Conservation (phyloP, 2,797 vertebrate genomes). For the Poeciliopsis turneri region DNA sequence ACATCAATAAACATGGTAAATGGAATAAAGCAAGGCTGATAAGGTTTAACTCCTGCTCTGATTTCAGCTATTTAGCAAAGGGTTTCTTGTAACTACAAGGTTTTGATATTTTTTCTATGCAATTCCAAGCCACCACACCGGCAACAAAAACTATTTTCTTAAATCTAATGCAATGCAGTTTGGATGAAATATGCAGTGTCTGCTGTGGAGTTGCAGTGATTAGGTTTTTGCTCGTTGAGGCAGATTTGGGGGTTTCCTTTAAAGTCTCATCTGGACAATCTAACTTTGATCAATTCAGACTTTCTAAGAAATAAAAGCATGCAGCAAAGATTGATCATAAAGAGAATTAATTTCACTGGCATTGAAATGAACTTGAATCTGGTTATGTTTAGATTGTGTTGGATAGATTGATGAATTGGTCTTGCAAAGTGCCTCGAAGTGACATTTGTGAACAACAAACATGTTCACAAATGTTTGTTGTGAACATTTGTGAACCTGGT, state of each 20-base stretch:
- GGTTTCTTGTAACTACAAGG: background rate
- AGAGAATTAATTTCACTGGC: background rate
- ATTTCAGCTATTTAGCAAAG: background rate
- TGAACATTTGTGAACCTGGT: no score
- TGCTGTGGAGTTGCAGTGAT: no score
- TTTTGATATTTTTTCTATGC: background rate
- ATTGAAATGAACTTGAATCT: background rate
- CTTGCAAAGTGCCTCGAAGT: background rate
- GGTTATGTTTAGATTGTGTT: background rate
- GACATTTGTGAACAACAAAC: no score
- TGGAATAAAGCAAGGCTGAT: background rate
- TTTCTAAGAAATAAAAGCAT: background rate
- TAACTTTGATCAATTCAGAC: background rate
- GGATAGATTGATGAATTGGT: background rate
- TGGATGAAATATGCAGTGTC: background rate
- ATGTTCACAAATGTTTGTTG: no score
- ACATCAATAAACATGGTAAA: conserved; percentile 9
- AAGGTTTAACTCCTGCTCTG: background rate
- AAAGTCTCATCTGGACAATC: background rate
- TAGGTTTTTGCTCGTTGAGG: background rate
- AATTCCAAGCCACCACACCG: background rate
- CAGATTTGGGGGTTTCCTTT: background rate
- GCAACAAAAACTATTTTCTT: background rate
- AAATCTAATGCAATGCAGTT: background rate
- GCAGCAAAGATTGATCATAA: background rate